Conservation (phyloP, 2,888 invertebrate genomes). For the Cephus spinipes region DNA sequence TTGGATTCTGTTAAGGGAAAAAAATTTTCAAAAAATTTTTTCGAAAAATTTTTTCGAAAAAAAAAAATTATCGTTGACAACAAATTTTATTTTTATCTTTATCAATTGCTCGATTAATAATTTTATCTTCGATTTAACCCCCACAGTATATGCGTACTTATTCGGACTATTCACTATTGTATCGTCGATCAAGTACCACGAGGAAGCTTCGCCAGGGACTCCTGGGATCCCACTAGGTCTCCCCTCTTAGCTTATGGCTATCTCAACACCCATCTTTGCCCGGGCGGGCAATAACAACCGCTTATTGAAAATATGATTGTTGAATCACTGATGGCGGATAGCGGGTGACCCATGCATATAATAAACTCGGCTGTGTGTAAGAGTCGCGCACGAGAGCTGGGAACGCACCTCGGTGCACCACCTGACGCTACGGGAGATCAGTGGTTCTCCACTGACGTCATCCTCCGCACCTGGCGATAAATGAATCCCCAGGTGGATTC, state of each 20-base stretch:
- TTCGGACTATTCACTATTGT: background rate
- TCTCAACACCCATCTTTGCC: slow-evolving; percentile 23
- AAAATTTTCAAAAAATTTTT: slow-evolving; percentile 18
- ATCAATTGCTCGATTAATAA: background rate
- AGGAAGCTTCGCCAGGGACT: slow-evolving; percentile 1
- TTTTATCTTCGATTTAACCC: background rate
- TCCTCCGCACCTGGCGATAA: background rate
- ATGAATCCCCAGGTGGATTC: background rate
- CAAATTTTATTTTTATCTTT: background rate
- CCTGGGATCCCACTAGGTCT: background rate
- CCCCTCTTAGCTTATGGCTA: slow-evolving; percentile 14
- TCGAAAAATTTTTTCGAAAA: slow-evolving; percentile 24
- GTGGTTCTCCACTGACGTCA: slow-evolving; percentile 41
- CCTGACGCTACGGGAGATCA: slow-evolving; percentile 53
- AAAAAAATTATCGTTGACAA: background rate
- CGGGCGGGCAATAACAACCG: slow-evolving; percentile 42
- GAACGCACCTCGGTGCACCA: slow-evolving; percentile 47
- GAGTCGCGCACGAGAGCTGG: slow-evolving; percentile 45
- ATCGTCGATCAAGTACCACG: background rate
- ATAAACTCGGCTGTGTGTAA: slow-evolving; percentile 40
- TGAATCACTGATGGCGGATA: slow-evolving; percentile 51
- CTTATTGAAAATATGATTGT: slow-evolving; percentile 50
- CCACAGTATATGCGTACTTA: background rate
- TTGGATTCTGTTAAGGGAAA: slow-evolving; percentile 17
- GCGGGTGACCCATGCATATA: slow-evolving; percentile 37